Evolutionary conservation across 2,113 vertebrate genomes (phyloP), one percentile per base, ranked within the genome.

Genomic region (Motacilla tschutschensis): DNA sequence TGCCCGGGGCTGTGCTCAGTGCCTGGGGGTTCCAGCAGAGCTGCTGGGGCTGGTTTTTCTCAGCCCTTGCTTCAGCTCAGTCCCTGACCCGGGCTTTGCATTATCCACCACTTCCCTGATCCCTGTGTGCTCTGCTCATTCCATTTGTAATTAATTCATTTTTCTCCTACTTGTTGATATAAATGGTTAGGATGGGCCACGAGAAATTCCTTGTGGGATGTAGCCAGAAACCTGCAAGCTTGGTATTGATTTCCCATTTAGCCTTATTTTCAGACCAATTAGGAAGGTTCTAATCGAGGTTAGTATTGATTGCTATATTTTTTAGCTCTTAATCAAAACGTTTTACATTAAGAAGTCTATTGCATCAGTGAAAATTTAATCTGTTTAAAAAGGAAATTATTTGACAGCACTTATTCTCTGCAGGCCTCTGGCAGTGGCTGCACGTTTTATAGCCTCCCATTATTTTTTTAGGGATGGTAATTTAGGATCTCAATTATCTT

Each of bases 211-310:
- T 44, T 29, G 41, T 53, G 85, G 47, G 74, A 46, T 24, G 35
- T 29, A 47, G 44, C 64, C 81, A 79, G 88, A n/a, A 86, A 79
- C 36, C 36, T 88, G 40, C 60, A 26, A 88, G 86, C 81, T 63
- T 47, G 44, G 19, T 59, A 88, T 92, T 20, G 88, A 93, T 90
- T 95, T 90, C 69, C 48, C 84, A 82, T 89, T 93, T 83, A 89
- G 70, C 59, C 41, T 82, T 77, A 35, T 65, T 90, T 91, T 70
- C 72, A 88, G 74, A 70, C 86, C 83, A 66, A 66, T 94, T 78
- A 85, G 33, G 55, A 63, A 88, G 88, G 69, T 87, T 90, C 82
- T 86, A 88, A 82, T 90, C 38, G 20, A 60, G 25, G 63, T 69
- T 90, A 22, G 16, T 76, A 91, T 92, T 79, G 94, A 93, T 91